Conservation (phyloP, 2,113 vertebrate genomes). For the Tichodroma muraria region DNA sequence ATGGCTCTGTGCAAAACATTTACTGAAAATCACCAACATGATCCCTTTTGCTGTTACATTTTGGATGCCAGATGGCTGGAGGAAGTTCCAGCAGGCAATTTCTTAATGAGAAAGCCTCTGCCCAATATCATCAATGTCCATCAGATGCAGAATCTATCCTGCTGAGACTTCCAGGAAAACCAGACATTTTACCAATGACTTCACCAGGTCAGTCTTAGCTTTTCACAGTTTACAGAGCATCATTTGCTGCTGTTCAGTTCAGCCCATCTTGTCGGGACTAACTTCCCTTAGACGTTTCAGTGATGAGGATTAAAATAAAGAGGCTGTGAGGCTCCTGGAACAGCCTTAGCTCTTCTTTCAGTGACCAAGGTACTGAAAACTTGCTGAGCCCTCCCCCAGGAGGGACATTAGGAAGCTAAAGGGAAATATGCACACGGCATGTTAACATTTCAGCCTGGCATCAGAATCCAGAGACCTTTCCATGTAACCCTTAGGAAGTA, state of each 20-base stretch:
- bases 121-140: not conserved
- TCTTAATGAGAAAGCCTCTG: not conserved
- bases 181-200: not conserved
- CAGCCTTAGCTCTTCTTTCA: not conserved
- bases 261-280: not conserved
- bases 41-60: not conserved
- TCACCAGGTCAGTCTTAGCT: not conserved
- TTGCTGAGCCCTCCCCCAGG: not conserved
- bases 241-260: not conserved
- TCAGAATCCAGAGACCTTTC: not conserved
- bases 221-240: not conserved
- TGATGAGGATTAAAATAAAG: not conserved
- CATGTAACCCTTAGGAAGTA: not conserved
- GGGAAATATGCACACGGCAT: not conserved
- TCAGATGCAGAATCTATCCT: not conserved
- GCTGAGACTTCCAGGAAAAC: slow-evolving; percentile 3
- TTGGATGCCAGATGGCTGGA: slow-evolving; percentile 30
- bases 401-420: not conserved
- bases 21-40: slow-evolving; percentile 19
- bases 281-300: not conserved
- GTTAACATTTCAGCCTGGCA: not conserved
- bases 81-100: slow-evolving; percentile 28
- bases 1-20: slow-evolving; percentile 5
- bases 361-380: not conserved
- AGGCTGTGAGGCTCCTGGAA: not conserved